Conservation (phyloP, 2,797 vertebrate genomes). For the Passerculus sandwichensis region DNA sequence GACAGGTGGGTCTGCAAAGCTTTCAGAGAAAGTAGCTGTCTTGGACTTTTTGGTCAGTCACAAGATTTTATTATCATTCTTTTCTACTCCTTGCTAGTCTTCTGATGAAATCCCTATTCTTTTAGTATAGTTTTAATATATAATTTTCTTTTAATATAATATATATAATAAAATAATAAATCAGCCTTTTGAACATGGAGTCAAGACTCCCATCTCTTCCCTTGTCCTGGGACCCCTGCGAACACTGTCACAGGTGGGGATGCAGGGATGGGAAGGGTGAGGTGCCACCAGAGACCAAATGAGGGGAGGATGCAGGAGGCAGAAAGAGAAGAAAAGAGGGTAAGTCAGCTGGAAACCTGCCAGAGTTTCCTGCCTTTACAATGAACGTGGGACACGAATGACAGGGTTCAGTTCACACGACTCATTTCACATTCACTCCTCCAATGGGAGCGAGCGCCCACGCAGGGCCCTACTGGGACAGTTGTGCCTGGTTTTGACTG, state of each 20-base stretch:
- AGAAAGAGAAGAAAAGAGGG: background rate
- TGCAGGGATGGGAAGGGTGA: background rate
- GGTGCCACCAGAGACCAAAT: background rate
- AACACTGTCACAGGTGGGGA: background rate
- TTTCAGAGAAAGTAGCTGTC: too few species aligned
- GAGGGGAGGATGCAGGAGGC: background rate
- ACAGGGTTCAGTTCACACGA: background rate
- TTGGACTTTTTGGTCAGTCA: too few species aligned
- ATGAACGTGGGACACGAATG: background rate
- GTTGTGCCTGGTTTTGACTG: background rate
- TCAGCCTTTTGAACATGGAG: too few species aligned
- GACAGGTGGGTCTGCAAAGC: too few species aligned
- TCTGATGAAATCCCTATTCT: too few species aligned
- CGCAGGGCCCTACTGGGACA: background rate
- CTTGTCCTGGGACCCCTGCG: too few species aligned
- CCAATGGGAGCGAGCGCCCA: background rate
- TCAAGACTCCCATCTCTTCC: too few species aligned
- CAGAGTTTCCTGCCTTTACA: background rate
- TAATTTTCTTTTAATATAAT: too few species aligned
- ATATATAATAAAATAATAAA: too few species aligned
- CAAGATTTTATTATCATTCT: too few species aligned
- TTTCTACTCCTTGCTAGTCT: too few species aligned
- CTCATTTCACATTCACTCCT: background rate
- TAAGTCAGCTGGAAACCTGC: background rate
- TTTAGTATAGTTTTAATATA: too few species aligned